Evolutionary conservation across 1,140 invertebrate species (phyloP).

Genomic region (Tetraneura akinire): DNA sequence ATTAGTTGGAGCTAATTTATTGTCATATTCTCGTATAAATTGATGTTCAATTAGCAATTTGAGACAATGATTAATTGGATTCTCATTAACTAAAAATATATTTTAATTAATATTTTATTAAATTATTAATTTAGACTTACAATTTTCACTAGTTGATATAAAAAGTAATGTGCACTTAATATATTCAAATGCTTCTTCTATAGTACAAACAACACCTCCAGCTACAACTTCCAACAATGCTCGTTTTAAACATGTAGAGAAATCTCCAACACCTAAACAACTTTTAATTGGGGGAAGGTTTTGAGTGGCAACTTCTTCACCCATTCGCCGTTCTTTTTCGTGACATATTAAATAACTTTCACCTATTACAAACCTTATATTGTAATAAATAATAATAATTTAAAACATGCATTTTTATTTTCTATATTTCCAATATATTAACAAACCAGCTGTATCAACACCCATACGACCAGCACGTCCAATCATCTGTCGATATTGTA

Average conservation of each 20-base stretch:
- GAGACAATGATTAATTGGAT: constrained; percentile 63
- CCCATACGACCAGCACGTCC: constrained; percentile 95
- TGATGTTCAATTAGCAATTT: constrained; percentile 65
- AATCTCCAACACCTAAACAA: constrained; percentile 67
- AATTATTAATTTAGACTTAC: constrained; percentile 52
- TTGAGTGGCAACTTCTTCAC: constrained; percentile 69
- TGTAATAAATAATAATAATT: too few species aligned
- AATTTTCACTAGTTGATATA: constrained; percentile 54
- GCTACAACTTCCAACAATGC: constrained; percentile 82
- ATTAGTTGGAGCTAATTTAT: constrained; percentile 71
- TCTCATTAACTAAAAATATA: constrained; percentile 50
- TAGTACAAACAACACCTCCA: constrained; percentile 76
- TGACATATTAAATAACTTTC: constrained; percentile 93
- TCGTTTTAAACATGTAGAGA: constrained; percentile 62
- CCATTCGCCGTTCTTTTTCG: constrained; percentile 70
- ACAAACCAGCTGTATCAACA: constrained; percentile 65
- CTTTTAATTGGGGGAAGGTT: constrained; percentile 76
- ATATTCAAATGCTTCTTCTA: constrained; percentile 76
- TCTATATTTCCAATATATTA: not conserved
- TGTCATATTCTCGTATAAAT: constrained; percentile 60
- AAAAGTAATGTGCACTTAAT: constrained; percentile 76
- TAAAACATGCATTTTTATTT: too few species aligned
- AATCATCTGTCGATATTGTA: too few species aligned
- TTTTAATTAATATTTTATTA: constrained; percentile 53
- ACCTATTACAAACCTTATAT: constrained; percentile 61